Percentiles rank a stretch among this genome's conserved stretches.
Evolutionary conservation across 2,888 invertebrate species (phyloP).

Genomic region (Eupithecia tripunctaria): DNA sequence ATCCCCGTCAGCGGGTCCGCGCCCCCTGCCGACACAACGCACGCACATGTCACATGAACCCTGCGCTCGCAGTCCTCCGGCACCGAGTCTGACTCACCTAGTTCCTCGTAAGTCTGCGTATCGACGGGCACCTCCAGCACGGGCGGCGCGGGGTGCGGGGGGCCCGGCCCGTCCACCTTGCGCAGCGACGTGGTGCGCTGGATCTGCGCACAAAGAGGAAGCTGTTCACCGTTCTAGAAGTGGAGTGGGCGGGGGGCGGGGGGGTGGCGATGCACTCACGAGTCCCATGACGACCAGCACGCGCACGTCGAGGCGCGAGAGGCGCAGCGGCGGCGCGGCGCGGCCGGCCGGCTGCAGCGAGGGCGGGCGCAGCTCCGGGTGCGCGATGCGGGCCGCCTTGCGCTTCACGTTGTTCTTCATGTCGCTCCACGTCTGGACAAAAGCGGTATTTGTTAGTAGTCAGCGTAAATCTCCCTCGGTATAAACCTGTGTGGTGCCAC

Average conservation of each 20-base stretch:
- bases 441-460: too few species aligned
- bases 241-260: too few species aligned
- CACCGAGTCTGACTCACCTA: background rate
- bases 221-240: background rate
- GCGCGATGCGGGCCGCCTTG: slow-evolving; percentile 13
- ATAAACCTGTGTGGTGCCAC: too few species aligned
- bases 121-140: background rate
- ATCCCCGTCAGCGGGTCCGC: background rate
- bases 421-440: slow-evolving; percentile 29
- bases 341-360: background rate
- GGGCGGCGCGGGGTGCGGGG: background rate
- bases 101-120: background rate
- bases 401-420: slow-evolving; percentile 23
- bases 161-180: background rate
- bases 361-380: background rate
- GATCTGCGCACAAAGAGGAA: background rate
- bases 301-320: slow-evolving; percentile 21
- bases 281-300: slow-evolving; percentile 20
- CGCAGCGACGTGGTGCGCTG: background rate
- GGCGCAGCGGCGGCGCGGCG: background rate
- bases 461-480: too few species aligned
- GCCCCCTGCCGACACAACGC: background rate
- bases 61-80: background rate
- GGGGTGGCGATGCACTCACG: slow-evolving; percentile 19
- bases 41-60: background rate